phyloP scores from a whole-genome alignment of 2,113 vertebrate genomes.

The Saccopteryx bilineata region DNA sequence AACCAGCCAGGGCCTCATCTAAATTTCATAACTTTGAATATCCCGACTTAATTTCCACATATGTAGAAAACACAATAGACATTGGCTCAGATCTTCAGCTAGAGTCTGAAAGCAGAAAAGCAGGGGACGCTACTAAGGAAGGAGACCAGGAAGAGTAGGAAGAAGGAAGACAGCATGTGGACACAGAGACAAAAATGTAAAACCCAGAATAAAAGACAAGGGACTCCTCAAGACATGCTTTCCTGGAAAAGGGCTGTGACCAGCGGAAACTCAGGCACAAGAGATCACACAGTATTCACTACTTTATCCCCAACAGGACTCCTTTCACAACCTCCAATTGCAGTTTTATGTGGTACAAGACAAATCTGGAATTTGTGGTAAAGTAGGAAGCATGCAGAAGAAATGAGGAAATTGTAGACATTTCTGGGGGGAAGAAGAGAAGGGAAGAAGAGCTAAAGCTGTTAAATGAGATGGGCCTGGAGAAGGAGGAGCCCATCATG shows the following conservation, averaged over 20 bases:
- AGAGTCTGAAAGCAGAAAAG: not conserved
- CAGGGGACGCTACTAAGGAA: not conserved
- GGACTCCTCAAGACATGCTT: not conserved
- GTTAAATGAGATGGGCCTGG: not conserved
- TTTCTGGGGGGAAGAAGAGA: not conserved
- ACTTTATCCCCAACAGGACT: not conserved
- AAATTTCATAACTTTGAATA: not conserved
- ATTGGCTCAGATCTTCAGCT: not conserved
- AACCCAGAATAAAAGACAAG: not conserved
- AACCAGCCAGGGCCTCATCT: no score
- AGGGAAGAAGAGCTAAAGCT: not conserved
- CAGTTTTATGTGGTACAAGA: not conserved
- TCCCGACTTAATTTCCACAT: not conserved
- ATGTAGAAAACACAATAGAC: not conserved
- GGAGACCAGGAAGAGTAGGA: not conserved
- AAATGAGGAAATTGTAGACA: not conserved
- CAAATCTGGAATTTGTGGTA: not conserved
- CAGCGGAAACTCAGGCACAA: not conserved
- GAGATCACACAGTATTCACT: not conserved
- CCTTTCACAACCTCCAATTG: not conserved
- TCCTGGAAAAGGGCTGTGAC: not conserved
- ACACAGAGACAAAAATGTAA: not conserved
- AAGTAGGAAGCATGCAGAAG: not conserved
- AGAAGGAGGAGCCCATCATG: not conserved
- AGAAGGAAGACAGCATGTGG: not conserved